Conservation (phyloP, 2,797 vertebrate genomes). For the Sylvilagus floridanus region DNA sequence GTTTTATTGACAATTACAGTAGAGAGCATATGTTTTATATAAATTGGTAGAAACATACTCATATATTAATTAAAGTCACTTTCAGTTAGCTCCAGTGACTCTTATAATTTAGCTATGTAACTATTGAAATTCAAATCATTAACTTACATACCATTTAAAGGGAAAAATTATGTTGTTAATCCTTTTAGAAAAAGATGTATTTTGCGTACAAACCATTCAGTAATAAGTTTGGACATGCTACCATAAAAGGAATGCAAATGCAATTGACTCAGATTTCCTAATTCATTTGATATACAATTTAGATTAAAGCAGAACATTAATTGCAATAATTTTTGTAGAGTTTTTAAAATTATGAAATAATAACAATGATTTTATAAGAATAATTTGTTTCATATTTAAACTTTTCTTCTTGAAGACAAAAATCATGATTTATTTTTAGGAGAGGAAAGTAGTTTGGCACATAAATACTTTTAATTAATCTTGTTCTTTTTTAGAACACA, state of each 20-base stretch:
- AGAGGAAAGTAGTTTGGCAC: not conserved
- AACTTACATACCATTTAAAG: conserved; percentile 31
- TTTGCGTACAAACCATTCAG: conserved; percentile 29
- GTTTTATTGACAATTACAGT: not conserved
- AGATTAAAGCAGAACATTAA: conserved; percentile 17
- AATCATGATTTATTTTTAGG: not conserved
- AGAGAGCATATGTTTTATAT: not conserved
- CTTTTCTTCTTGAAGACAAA: not conserved
- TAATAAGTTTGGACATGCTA: conserved; percentile 28
- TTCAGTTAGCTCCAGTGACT: not conserved
- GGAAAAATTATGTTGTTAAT: conserved; percentile 32
- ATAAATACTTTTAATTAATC: not conserved
- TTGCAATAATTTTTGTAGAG: conserved; percentile 1
- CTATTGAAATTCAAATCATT: conserved; percentile 1
- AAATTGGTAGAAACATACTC: not conserved
- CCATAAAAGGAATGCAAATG: conserved; percentile 47
- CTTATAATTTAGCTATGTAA: not conserved
- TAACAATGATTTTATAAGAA: not conserved
- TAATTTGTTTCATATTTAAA: conserved; percentile 40
- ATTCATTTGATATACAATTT: conserved; percentile 53
- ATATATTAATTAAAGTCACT: conserved; percentile 37
- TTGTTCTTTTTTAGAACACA: not conserved
- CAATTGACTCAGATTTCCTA: conserved; percentile 35
- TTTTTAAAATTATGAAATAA: conserved; percentile 31
- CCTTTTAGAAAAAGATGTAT: conserved; percentile 35